A percentile compares a stretch with the other conserved stretches of the same genome.
Evolutionary conservation across 92 coral and sea anemone species (phyloP).

Genomic region (Parazoanthus darwini): DNA sequence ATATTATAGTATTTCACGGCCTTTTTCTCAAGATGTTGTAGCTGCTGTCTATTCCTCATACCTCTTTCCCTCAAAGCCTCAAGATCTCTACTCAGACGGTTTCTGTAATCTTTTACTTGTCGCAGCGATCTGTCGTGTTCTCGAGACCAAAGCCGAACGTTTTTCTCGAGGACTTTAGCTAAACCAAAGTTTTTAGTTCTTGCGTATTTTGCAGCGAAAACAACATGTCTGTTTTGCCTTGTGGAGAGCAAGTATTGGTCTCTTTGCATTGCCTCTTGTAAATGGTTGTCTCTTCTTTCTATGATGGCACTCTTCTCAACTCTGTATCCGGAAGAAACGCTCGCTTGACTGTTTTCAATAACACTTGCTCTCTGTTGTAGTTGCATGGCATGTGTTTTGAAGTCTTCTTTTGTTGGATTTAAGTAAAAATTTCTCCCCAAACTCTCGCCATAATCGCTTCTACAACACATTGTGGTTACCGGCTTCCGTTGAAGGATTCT

Average conservation of each 20-base stretch:
- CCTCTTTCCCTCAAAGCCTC: slow-evolving; percentile 1
- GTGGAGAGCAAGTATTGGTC: slow-evolving; percentile 55
- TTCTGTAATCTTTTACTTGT: neutral
- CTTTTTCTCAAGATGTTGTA: neutral
- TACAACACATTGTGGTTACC: neutral
- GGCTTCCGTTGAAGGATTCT: neutral
- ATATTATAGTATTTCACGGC: neutral
- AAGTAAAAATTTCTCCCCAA: neutral
- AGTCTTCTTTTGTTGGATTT: slow-evolving; percentile 6
- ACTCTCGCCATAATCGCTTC: neutral
- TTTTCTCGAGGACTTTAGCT: slow-evolving; percentile 12
- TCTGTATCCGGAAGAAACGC: neutral
- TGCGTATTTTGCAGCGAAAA: slow-evolving; percentile 60
- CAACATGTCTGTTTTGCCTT: slow-evolving; percentile 59
- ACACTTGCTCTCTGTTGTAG: neutral
- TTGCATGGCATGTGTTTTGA: neutral
- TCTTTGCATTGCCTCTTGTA: slow-evolving; percentile 57
- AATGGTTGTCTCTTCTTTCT: slow-evolving; percentile 32
- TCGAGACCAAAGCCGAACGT: slow-evolving; percentile 21
- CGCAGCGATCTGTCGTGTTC: neutral
- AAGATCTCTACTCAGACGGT: slow-evolving; percentile 20
- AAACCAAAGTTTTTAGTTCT: slow-evolving; percentile 37
- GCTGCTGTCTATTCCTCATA: neutral
- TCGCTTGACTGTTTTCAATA: neutral
- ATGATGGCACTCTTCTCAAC: neutral